A percentile compares a stretch with the other conserved stretches of the same genome.
phyloP scores from a whole-genome alignment of 2,113 vertebrate species.

The Corythaeola cristata region DNA sequence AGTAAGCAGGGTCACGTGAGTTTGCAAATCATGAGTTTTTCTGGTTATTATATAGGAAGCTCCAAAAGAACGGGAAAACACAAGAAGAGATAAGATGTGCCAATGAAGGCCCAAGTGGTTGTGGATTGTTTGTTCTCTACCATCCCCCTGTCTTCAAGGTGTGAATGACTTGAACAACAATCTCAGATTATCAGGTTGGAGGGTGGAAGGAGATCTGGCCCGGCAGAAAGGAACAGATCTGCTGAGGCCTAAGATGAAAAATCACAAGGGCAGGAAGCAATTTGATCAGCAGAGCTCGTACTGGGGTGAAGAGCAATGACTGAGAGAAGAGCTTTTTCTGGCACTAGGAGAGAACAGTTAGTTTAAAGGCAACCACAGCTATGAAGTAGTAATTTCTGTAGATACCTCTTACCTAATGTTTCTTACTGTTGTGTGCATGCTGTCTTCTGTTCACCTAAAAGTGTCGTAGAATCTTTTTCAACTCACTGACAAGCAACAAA shows the following conservation, averaged over 20 bases:
- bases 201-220: background rate
- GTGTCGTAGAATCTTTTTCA: background rate
- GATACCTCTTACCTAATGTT: background rate
- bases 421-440: background rate
- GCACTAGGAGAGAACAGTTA: background rate
- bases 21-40: background rate
- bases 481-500: background rate
- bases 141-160: background rate
- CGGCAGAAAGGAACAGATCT: background rate
- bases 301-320: background rate
- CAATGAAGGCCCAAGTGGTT: background rate
- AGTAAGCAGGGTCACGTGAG: background rate
- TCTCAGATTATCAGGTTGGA: background rate
- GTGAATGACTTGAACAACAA: background rate
- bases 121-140: background rate
- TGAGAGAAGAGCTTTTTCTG: background rate
- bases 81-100: background rate
- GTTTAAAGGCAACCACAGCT: background rate
- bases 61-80: background rate
- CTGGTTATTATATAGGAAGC: background rate
- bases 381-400: background rate
- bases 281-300: background rate
- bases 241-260: background rate
- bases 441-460: background rate
- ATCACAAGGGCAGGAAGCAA: background rate